Percentiles rank a stretch among this genome's conserved stretches.
Evolutionary conservation across 2,113 vertebrate species (phyloP).

Genomic region (Pungitius pungitius): DNA sequence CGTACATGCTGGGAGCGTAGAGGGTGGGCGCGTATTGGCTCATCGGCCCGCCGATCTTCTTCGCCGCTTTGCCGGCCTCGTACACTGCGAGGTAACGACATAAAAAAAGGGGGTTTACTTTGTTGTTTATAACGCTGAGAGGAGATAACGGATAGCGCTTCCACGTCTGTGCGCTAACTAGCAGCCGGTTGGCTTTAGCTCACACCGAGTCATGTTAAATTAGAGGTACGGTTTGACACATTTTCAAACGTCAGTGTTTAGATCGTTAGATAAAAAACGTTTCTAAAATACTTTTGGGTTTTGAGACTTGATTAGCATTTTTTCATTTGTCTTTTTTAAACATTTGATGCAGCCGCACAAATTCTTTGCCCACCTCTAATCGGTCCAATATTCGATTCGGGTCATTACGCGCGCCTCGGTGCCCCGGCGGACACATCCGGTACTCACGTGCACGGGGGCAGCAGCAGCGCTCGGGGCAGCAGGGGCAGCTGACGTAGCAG

Average conservation of each 20-base stretch:
- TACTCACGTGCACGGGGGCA: slow-evolving; percentile 89
- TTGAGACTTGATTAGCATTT: background rate
- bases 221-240: too few species aligned
- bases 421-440: background rate
- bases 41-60: slow-evolving; percentile 72
- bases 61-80: slow-evolving; percentile 90
- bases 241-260: too few species aligned
- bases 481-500: slow-evolving; percentile 91
- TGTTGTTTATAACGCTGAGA: background rate
- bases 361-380: too few species aligned
- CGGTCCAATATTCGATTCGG: too few species aligned
- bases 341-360: background rate
- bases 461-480: slow-evolving; percentile 91
- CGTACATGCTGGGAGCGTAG: slow-evolving; percentile 84
- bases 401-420: background rate
- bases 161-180: too few species aligned
- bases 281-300: background rate
- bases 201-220: too few species aligned
- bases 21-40: slow-evolving; percentile 81
- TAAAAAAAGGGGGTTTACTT: too few species aligned
- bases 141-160: background rate
- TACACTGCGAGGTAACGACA: slow-evolving; percentile 81
- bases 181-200: background rate
- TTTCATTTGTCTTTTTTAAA: background rate
- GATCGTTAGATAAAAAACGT: background rate